Base-by-base conservation (phyloP, 2,888 invertebrate species). In the Conistra vaccinii region DNA sequence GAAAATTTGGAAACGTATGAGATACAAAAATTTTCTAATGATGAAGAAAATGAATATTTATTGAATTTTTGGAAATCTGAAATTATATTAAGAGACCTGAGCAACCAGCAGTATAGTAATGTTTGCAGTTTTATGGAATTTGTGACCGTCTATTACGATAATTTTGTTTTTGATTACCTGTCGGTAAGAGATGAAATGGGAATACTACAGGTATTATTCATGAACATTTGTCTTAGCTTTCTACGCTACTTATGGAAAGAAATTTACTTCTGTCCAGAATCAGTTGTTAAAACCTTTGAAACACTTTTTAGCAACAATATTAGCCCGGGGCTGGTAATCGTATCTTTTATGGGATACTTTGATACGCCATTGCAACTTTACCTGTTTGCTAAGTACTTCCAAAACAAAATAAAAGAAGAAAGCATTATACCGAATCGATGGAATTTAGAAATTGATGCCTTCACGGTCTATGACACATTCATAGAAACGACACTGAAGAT, bases 381-480 rank as follows among this genome's bases (percentile, higher is more conserved):
- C 23, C 53, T 85, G 23, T 26, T 75, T 2, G 79, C 77, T 0
- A 60, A 84, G 29, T 78, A 80, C 51, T 78, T 85, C 1, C 29
- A 63, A 17, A 70, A 58, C 26, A 53, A 62, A 62, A 61, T 85
- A 45, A 62, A 55, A n/a, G 53, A 73, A 6, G 55, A n/a, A 7
- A 61, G 32, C 6, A 3, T 53, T 12, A 29, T 12, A 17, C 23
- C 60, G 1, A 60, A 69, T 12, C 63, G 69, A 58, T 85, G 85
- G 85, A 69, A 84, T 55, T 35, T 85, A 35, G 66, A 85, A n/a
- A 69, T 65, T 6, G 82, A 82, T 55, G 73, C 73, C 0, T 85
- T 76, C 53, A 66, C 80, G 7, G 70, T 82, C 1, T 85, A 85
- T 63, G 83, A 85, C 17, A 57, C 63, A 5, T 85, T 81, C 45